Percentiles rank a stretch among this genome's conserved stretches.
Conservation (phyloP, 2,797 vertebrate genomes). For the Manis pentadactyla region DNA sequence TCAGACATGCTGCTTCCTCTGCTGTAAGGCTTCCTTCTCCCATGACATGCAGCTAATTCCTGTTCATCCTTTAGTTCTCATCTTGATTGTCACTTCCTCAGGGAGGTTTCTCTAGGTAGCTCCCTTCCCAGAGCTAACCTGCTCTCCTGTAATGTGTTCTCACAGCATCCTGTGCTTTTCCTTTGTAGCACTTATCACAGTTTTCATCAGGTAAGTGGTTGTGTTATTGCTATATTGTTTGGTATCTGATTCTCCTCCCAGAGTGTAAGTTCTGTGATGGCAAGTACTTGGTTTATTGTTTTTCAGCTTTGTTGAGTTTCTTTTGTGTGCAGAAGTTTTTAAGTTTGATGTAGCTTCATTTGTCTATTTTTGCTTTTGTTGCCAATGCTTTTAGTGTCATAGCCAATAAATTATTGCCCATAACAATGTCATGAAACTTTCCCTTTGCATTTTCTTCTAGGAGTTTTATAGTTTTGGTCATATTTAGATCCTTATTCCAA, state of each 20-base stretch:
- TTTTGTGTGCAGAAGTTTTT: not conserved
- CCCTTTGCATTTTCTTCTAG: not conserved
- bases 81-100: not conserved
- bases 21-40: not conserved
- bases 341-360: not conserved
- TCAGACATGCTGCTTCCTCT: not conserved
- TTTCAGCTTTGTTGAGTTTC: not conserved
- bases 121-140: not conserved
- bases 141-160: not conserved
- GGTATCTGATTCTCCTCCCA: not conserved
- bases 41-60: not conserved
- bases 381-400: not conserved
- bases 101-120: constrained; percentile 28
- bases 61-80: not conserved
- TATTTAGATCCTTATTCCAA: not conserved
- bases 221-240: not conserved
- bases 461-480: not conserved
- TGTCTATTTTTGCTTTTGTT: not conserved
- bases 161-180: not conserved
- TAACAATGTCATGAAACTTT: not conserved
- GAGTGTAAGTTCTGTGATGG: not conserved
- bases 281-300: not conserved
- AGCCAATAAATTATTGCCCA: not conserved
- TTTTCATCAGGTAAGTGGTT: not conserved
- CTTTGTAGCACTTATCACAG: not conserved